Evolutionary conservation across 2,797 vertebrate genomes (phyloP).

Genomic region (Rhinophrynus dorsalis): DNA sequence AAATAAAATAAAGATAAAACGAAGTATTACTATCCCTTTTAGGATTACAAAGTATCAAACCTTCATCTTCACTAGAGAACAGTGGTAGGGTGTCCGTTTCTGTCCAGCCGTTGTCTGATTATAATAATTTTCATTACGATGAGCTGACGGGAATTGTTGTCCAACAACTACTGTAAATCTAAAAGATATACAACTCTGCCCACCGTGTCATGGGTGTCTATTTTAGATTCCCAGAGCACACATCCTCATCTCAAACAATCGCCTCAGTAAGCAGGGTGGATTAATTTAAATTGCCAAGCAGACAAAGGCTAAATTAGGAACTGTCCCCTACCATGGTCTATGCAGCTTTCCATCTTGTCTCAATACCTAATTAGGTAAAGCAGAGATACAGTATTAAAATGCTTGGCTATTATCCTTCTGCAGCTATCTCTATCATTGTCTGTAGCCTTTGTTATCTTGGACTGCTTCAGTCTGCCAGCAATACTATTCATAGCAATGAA

Average conservation of each 20-base stretch:
- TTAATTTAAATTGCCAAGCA: constrained; percentile 50
- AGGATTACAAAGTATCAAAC: too few relatives aligned
- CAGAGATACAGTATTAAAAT: constrained; percentile 54
- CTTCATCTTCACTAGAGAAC: too few relatives aligned
- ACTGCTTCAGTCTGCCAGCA: constrained; percentile 57
- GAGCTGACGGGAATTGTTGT: too few relatives aligned
- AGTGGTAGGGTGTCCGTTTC: too few relatives aligned
- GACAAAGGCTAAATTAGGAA: constrained; percentile 68
- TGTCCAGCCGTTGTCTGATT: too few relatives aligned
- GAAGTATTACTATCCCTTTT: too few relatives aligned
- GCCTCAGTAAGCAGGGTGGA: background rate
- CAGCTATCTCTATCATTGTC: constrained; percentile 37
- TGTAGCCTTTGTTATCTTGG: constrained; percentile 62
- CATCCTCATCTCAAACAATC: background rate
- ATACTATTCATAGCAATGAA: constrained; percentile 66
- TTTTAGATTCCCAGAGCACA: background rate
- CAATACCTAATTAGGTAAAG: constrained; percentile 69
- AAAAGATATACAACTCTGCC: too few relatives aligned
- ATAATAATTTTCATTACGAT: too few relatives aligned
- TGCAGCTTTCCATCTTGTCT: constrained; percentile 53
- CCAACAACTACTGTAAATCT: too few relatives aligned
- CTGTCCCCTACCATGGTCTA: constrained; percentile 52
- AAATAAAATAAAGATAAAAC: too few relatives aligned
- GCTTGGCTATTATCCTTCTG: constrained; percentile 56
- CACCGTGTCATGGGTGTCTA: too few relatives aligned